phyloP scores from a whole-genome alignment of 2,888 invertebrate species.

The Mythimna impura region DNA sequence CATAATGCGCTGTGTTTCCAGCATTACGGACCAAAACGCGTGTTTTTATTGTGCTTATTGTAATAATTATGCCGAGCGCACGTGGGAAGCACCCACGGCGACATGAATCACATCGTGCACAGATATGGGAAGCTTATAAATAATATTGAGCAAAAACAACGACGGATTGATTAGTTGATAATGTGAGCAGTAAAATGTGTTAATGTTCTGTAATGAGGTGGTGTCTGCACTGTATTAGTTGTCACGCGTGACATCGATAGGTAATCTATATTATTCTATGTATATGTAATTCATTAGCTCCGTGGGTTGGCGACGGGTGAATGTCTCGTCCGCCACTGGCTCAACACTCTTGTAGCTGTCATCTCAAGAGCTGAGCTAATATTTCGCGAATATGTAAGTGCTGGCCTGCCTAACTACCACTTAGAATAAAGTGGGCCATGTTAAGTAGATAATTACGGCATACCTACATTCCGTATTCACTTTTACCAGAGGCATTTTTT shows the following conservation, averaged over 20 bases:
- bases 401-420: not conserved
- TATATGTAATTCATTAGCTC: conserved; percentile 26
- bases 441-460: not conserved
- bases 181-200: conserved; percentile 61
- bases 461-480: conserved; percentile 5
- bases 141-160: conserved; percentile 65
- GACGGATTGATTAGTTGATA: conserved; percentile 66
- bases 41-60: conserved; percentile 70
- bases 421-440: not conserved
- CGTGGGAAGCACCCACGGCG: conserved; percentile 75
- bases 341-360: conserved; percentile 11
- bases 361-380: conserved; percentile 23
- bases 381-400: conserved; percentile 7
- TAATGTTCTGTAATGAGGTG: conserved; percentile 66
- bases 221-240: conserved; percentile 54
- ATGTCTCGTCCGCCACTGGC: not conserved
- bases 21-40: conserved; percentile 65
- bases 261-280: not conserved
- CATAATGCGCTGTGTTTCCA: conserved; percentile 55
- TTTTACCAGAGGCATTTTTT: conserved; percentile 2
- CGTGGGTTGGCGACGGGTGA: conserved; percentile 42
- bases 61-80: conserved; percentile 66
- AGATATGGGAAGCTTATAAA: conserved; percentile 62
- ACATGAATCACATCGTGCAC: conserved; percentile 66
- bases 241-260: conserved; percentile 46